Evolutionary conservation across 2,797 vertebrate genomes (phyloP).

Genomic region (Gobionotothen gibberifrons): DNA sequence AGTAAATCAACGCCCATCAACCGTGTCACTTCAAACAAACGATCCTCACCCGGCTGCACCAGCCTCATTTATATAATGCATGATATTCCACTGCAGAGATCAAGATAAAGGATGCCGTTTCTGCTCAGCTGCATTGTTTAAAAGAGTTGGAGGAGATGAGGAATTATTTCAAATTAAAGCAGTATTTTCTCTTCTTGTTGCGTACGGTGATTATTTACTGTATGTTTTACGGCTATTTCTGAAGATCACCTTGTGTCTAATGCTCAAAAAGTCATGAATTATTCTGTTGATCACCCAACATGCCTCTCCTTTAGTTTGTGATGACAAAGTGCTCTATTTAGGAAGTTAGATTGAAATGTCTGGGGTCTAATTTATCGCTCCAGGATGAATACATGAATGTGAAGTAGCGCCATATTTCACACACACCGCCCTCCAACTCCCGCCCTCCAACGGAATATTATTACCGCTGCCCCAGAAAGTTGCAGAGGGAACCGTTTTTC

Average conservation of each 20-base stretch:
- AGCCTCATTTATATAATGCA: constrained; percentile 87
- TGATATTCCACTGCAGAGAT: constrained; percentile 80
- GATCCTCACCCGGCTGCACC: constrained; percentile 83
- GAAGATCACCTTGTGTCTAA: constrained; percentile 17
- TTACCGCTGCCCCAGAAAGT: constrained; percentile 85
- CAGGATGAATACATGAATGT: constrained; percentile 85
- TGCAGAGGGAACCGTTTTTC: constrained; percentile 81
- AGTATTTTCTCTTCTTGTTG: constrained; percentile 50
- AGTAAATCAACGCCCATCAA: constrained; percentile 93
- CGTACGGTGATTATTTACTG: constrained; percentile 42
- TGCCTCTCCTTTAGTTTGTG: constrained; percentile 68
- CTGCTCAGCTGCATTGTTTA: constrained; percentile 11
- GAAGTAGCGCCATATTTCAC: constrained; percentile 83
- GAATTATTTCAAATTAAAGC: constrained; percentile 54
- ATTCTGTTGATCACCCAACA: constrained; percentile 63
- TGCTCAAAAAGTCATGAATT: constrained; percentile 58
- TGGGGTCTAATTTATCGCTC: constrained; percentile 77
- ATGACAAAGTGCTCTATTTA: constrained; percentile 84
- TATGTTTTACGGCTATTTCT: constrained; percentile 44
- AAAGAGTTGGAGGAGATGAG: constrained; percentile 27
- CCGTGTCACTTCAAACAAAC: constrained; percentile 91
- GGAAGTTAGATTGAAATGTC: constrained; percentile 83
- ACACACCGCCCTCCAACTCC: constrained; percentile 23
- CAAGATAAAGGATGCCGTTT: constrained; percentile 48
- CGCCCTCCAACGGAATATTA: constrained; percentile 77